Evolutionary conservation across 2,888 invertebrate species (phyloP), one percentile per base, ranked within the genome.

Genomic region (Macropis europaea): DNA sequence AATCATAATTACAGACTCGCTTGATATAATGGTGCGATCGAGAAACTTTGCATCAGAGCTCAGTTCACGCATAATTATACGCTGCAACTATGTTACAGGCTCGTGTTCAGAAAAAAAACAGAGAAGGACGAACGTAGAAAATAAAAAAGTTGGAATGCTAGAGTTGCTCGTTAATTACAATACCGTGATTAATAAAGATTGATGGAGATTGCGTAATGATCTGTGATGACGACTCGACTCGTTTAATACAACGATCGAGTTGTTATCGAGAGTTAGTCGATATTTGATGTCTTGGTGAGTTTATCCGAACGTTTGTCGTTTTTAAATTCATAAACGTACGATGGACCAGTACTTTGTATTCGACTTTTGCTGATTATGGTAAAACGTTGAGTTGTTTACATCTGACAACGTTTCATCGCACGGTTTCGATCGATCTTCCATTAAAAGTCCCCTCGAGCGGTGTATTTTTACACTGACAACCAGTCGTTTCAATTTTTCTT

Each of bases 131-230:
- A 13, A 42, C 24, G 6, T 13, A 22, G 38, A 36, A 34, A 22
- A 43, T 30, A 42, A 32, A 64, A 45, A 40, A 54, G 42, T 17
- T 3, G 36, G 48, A 69, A 79, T 61, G 66, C 26, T 38, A n/a
- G n/a, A n/a, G n/a, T n/a, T n/a, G 38, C 34, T 59, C 40, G 53
- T 78, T 85, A 82, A 78, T 81, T 83, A 78, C 48, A 77, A 64
- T 72, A 62, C 66, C 36, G 67, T 70, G 79, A 84, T 84, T 81
- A 79, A 83, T 82, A 77, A 77, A 66, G 71, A 77, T 81, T 73
- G 60, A 43, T 47, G 34, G 22, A 6, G 48, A 71, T 85, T 84
- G 73, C 81, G 79, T 70, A 84, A 83, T 48, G n/a, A n/a, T n/a
- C n/a, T n/a, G n/a, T n/a, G n/a, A n/a, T n/a, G 34, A 34, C 7